Evolutionary conservation across 2,888 invertebrate species (phyloP), one percentile per base, ranked within the genome.

Genomic region (Andrena dorsata): DNA sequence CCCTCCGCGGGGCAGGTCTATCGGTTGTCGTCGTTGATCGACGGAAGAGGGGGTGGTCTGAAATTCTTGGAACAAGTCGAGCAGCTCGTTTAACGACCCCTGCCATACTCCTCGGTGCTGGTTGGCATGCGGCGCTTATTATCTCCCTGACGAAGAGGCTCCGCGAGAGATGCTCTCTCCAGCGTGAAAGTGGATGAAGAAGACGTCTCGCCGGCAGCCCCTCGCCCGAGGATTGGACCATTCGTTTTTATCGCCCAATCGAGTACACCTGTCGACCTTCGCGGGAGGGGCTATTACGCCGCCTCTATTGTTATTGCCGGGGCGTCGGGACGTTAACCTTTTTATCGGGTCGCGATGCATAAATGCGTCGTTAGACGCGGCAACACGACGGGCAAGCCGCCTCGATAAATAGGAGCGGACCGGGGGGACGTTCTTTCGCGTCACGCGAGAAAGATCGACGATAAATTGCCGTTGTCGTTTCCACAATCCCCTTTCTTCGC

Each of bases 201-300:
- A 78, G 70, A 82, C 58, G 75, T 73, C 53, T 53, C 66, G 56
- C 49, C 28, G 66, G 28, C 10, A 68, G 49, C 53, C 32, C 64
- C 32, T 23, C 20, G 76, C 63, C 32, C 41, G 58, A 47, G 71
- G 69, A 83, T 83, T 84, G 81, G 88, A 68, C 58, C 72, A 66
- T 87, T 83, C 73, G 60, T 76, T 86, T 87, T 87, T 86, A 87
- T 87, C 86, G 35, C 81, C 64, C 69, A 56, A 85, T 87, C 83
- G 85, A 53, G 79, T 78, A 66, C 82, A 86, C 74, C 82, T 81
- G 81, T 64, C 76, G 71, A 13, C 71, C 70, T 28, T 41, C 51
- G 2, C 5, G n/a, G 60, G 23, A 13, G n/a, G 2, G 3, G 66
- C 26, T 16, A 35, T 68, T 32, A 5, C 10, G 7, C 16, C 10